Percentiles rank a stretch among this genome's conserved stretches.
Conservation (phyloP, 1,140 invertebrate species). For the Drosophila busckii region DNA sequence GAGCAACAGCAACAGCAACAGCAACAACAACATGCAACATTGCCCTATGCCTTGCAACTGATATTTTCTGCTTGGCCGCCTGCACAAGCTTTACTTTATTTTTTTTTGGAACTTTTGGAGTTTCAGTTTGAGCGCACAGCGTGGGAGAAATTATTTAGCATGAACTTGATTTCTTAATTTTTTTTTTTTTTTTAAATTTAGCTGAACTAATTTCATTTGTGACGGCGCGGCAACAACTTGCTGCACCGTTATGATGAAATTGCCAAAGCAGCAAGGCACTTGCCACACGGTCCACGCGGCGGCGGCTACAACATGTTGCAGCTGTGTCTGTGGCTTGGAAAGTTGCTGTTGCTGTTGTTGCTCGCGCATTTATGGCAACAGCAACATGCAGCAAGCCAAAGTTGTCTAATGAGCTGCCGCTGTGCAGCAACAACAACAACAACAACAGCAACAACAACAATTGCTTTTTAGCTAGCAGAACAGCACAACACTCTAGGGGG, state of each 20-base stretch:
- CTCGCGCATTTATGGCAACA: constrained; percentile 58
- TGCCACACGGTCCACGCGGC: no score
- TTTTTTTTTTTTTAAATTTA: constrained; percentile 51
- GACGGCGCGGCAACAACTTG: constrained; percentile 11
- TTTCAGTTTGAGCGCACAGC: constrained; percentile 51
- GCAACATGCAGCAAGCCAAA: no score
- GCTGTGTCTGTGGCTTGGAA: constrained; percentile 51
- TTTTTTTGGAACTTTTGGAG: constrained; percentile 11
- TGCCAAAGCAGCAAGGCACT: constrained; percentile 28
- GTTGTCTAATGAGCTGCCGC: constrained; percentile 57
- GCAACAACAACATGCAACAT: constrained; percentile 5
- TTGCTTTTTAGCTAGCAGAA: no score
- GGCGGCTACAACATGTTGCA: constrained; percentile 19
- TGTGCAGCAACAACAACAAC: constrained; percentile 5
- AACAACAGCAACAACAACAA: constrained; percentile 14
- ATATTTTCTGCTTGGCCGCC: constrained; percentile 25
- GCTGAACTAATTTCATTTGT: constrained; percentile 60
- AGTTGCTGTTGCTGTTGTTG: constrained; percentile 70
- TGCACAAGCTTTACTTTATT: constrained; percentile 22
- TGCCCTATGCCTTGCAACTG: constrained; percentile 1
- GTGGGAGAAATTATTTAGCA: constrained; percentile 60
- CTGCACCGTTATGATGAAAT: constrained; percentile 41
- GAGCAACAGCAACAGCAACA: constrained; percentile 8
- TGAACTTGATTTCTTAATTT: constrained; percentile 74
- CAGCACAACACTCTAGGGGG: constrained; percentile 10